Base-by-base conservation (phyloP, 2,888 invertebrate species). In the Rhagonycha fulva region DNA sequence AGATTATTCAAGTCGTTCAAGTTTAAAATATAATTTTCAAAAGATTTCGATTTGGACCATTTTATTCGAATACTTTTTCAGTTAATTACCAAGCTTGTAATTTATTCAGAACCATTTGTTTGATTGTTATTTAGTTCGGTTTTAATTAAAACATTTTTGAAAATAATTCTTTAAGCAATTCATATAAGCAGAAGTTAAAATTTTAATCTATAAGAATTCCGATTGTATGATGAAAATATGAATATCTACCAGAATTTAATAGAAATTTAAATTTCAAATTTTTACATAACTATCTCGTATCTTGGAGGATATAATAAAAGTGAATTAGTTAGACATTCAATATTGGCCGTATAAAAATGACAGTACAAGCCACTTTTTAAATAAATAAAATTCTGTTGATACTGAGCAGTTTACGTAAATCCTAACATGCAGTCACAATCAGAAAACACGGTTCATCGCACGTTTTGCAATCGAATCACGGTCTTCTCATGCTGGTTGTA, bases 391-490 rank as follows among this genome's bases (percentile, higher is more conserved):
- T 70, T 62, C 62, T 62, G 70, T 62, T 70, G 70, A 70, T 70
- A 28, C 70, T 70, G 23, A 67, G 71, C 47, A 72, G 71, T 72
- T 72, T 72, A 67, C 72, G 23, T 68, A 61, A 68, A 72, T 72
- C 62, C 72, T 62, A 68, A 72, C 68, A 47, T 72, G 68, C 68
- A 72, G 68, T 72, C 72, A 72, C 72, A 72, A 68, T 72, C 74
- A 74, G 68, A 62, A 68, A 74, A 69, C 62, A 76, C 72, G 68
- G 68, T 68, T 72, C 66, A 70, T 72, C 66, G 63, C 72, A 70
- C 66, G 69, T 26, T 63, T 76, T 32, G 68, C 72, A 63, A 76
- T 76, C 71, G 69, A 76, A 76, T 69, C 72, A 68, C 66, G 75
- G 68, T 70, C 61, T 67, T 32, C 74, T 30, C 66, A 68, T 60